Percentiles rank a stretch among this genome's conserved stretches.
Evolutionary conservation across 2,888 invertebrate species (phyloP).

Genomic region (Nematopogon swammerdamellus): DNA sequence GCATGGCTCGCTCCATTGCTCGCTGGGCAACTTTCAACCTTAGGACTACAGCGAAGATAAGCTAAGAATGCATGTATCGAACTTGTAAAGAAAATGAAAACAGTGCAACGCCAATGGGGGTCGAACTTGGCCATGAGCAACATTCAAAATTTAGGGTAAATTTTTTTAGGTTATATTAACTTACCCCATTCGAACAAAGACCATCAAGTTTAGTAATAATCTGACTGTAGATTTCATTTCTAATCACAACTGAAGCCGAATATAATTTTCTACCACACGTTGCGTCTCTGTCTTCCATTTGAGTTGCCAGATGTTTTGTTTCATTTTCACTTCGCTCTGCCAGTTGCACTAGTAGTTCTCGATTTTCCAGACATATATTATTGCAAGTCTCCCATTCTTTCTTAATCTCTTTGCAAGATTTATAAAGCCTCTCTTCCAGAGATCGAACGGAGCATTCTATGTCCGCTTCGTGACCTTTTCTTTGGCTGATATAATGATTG

Average conservation of each 20-base stretch:
- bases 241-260: slow-evolving; percentile 11
- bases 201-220: slow-evolving; percentile 45
- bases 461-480: slow-evolving; percentile 32
- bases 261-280: neutral
- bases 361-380: no score
- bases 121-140: no score
- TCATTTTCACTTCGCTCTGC: neutral
- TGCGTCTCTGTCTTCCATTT: no score
- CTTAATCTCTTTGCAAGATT: slow-evolving; percentile 35
- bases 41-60: no score
- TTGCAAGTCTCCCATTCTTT: neutral
- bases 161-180: no score
- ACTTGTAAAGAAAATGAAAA: no score
- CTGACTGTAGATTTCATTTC: slow-evolving; percentile 39
- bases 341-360: no score
- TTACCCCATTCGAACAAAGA: slow-evolving; percentile 43
- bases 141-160: no score
- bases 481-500: slow-evolving; percentile 43
- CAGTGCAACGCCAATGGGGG: no score
- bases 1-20: no score
- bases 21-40: no score
- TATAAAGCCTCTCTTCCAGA: slow-evolving; percentile 30
- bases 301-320: neutral
- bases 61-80: no score
- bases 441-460: slow-evolving; percentile 35